phyloP scores from a whole-genome alignment of 2,888 invertebrate genomes.

The Mythimna impura region DNA sequence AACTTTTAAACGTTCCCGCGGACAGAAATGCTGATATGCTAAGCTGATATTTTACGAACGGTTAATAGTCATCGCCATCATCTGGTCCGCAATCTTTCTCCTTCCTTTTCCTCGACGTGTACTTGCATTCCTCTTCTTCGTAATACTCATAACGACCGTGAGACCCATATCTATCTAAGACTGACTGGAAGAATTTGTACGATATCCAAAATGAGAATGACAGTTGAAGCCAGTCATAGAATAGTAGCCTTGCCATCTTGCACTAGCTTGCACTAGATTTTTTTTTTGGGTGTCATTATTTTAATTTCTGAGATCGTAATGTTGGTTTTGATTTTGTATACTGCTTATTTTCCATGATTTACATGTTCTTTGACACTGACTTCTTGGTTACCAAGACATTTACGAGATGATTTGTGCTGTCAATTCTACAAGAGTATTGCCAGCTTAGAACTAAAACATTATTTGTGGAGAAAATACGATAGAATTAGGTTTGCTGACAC shows the following conservation, averaged over 20 bases:
- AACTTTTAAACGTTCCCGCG: neutral
- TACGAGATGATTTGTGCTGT: constrained; percentile 5
- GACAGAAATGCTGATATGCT: neutral
- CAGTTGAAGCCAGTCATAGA: neutral
- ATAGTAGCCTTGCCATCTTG: neutral
- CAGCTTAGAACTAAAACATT: neutral
- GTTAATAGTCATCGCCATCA: neutral
- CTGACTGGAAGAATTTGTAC: constrained; percentile 33
- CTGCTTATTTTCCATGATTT: neutral
- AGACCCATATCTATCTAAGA: neutral
- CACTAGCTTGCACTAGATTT: neutral
- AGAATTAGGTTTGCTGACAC: neutral
- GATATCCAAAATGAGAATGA: constrained; percentile 25
- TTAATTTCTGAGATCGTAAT: neutral
- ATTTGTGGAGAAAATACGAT: neutral
- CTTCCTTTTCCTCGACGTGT: neutral
- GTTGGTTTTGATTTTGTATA: neutral
- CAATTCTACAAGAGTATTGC: neutral
- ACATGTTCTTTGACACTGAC: neutral
- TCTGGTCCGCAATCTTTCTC: neutral
- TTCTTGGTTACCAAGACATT: neutral
- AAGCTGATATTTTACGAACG: constrained; percentile 8
- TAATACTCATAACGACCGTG: neutral
- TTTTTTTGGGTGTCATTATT: neutral
- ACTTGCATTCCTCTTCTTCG: neutral